Base-by-base conservation (phyloP, 2,888 invertebrate genomes). In the Biston stratarius region DNA sequence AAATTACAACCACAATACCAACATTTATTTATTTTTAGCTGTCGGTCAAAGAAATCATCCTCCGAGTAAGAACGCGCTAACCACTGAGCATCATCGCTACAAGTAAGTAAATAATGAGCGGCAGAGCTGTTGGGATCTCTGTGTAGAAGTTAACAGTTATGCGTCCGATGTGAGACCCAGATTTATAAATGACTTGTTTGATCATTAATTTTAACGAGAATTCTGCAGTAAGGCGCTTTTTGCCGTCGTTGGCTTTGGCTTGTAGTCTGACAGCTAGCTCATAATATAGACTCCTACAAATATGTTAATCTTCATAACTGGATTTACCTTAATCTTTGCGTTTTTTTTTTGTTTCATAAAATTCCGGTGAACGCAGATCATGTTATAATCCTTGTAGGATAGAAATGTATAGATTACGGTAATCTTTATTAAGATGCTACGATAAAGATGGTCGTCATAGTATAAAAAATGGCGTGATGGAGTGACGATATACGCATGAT, bases 201-300 rank as follows among this genome's bases (percentile, higher is more conserved):
- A 12, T 49, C 49, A 49, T 59, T 59, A 47, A 40, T 59, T 59
- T 59, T 59, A 33, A 49, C 10, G 24, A 42, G 24, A 38, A 40
- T 42, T 44, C 14, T 34, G 14, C 15, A 38, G 6, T 2, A 9
- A 51, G 14, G 38, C 52, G 38, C 11, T 53, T 53, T 53, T 34
- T 8, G 15, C 24, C 48, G n/a, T 12, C 6, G 14, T 38, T 9
- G 14, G 38, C 14, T 38, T 9, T 40, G 14, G 24, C 24, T 55
- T 40, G 24, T 10, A 40, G 12, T 0, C 55, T 24, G 33, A 56
- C 42, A 42, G 7, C 55, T 56, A 42, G 42, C 6, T 10, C 14
- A 42, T 56, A 44, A 44, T 33, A 33, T 48, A 48, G 24, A 48
- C 33, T 33, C 33, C 9, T 33, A 48, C 10, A 6, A 15, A 34